Evolutionary conservation across 2,888 invertebrate species (phyloP).

Genomic region (Coecobrya sp.): DNA sequence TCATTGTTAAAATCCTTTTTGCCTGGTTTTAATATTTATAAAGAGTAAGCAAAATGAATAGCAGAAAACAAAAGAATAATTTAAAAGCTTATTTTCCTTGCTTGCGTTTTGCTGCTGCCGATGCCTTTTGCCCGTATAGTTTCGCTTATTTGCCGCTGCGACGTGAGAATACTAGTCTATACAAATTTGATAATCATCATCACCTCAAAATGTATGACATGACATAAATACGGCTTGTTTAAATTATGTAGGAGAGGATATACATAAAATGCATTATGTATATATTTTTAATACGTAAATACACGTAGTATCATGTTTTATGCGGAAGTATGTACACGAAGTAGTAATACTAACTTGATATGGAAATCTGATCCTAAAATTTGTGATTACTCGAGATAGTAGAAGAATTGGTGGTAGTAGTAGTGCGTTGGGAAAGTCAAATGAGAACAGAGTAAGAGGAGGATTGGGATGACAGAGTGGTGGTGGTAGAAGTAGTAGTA

Average conservation of each 20-base stretch:
- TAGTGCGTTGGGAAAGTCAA: constrained; percentile 80
- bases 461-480: constrained; percentile 78
- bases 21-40: not conserved
- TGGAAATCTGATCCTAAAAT: constrained; percentile 75
- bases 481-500: constrained; percentile 68
- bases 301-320: constrained; percentile 53
- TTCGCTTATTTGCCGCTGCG: constrained; percentile 8
- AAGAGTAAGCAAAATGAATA: constrained; percentile 22
- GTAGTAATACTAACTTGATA: constrained; percentile 74
- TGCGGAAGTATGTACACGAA: constrained; percentile 28
- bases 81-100: constrained; percentile 13
- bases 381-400: constrained; percentile 67
- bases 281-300: not conserved
- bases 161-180: constrained; percentile 21
- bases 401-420: constrained; percentile 68
- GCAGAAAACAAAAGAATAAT: constrained; percentile 48
- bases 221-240: not conserved
- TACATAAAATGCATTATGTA: constrained; percentile 25
- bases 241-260: not conserved
- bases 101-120: constrained; percentile 23
- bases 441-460: constrained; percentile 81
- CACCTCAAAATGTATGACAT: constrained; percentile 7
- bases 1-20: not conserved
- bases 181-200: constrained; percentile 43
- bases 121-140: constrained; percentile 17